Conservation (phyloP, 2,888 invertebrate genomes). For the Drosophila niveifrons region DNA sequence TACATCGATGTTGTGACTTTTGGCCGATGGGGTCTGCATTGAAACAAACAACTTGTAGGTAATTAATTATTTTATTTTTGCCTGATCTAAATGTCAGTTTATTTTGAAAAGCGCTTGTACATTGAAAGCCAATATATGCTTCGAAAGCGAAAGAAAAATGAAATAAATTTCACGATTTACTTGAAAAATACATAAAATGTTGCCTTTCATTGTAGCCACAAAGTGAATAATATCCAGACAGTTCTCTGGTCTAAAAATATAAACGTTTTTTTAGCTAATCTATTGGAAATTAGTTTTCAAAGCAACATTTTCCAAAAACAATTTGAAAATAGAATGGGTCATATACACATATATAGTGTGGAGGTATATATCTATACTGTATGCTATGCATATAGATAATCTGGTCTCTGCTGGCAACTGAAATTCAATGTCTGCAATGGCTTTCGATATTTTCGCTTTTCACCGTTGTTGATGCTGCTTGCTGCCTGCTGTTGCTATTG, state of each 20-base stretch:
- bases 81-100: slow-evolving; percentile 60
- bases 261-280: slow-evolving; percentile 68
- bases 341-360: slow-evolving; percentile 24
- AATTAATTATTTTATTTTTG: slow-evolving; percentile 73
- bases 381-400: slow-evolving; percentile 36
- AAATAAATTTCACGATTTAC: slow-evolving; percentile 76
- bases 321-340: slow-evolving; percentile 72
- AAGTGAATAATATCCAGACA: slow-evolving; percentile 47
- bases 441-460: slow-evolving; percentile 60
- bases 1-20: slow-evolving; percentile 17
- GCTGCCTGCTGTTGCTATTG: not conserved
- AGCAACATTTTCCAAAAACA: slow-evolving; percentile 68
- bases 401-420: slow-evolving; percentile 58
- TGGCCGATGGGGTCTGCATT: slow-evolving; percentile 41
- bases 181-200: slow-evolving; percentile 64
- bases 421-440: slow-evolving; percentile 35
- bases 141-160: slow-evolving; percentile 42
- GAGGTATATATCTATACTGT: slow-evolving; percentile 18
- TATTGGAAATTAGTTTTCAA: slow-evolving; percentile 76
- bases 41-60: slow-evolving; percentile 65
- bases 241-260: slow-evolving; percentile 64
- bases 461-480: slow-evolving; percentile 1
- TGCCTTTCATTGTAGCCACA: slow-evolving; percentile 65
- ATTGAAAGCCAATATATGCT: slow-evolving; percentile 57
- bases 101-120: slow-evolving; percentile 60